Evolutionary conservation across 2,113 vertebrate genomes (phyloP), one percentile per base, ranked within the genome.

Genomic region (Pseudorectes ferrugineus): DNA sequence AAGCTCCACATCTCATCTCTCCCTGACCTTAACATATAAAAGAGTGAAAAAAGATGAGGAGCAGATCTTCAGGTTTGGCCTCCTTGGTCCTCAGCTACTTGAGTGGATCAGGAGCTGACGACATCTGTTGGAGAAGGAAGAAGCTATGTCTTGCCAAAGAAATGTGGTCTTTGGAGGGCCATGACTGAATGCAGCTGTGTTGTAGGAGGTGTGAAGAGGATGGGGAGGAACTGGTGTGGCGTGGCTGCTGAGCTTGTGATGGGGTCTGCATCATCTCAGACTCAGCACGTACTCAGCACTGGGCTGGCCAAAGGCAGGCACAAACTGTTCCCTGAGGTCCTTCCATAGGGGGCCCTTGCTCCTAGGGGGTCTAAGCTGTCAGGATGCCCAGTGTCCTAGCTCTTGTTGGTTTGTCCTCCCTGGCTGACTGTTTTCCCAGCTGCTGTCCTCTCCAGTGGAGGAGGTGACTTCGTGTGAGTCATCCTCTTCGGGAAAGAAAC

Each of bases 361-460:
- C 67, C 67, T 92, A 85, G 82, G 76, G 68, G 43, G 55, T 91
- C 85, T 84, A 85, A 93, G 73, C 73, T 85, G 63, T 92, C 88
- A 92, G 75, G 63, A 83, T 76, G 51, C 71, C 62, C 67, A 70
- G 22, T 35, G 72, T 85, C 38, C 79, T 36, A 48, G 66, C 73
- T 85, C 87, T 96, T 42, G 43, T 20, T 89, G 76, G 68, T 55
- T 65, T 91, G 59, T 66, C 59, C 54, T 83, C 51, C 38, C 55
- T 55, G 63, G 45, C n/a, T 5, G 7, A 71, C 79, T 95, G 92
- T 96, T 96, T 96, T 94, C 79, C 94, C 94, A 95, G 95, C 93
- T 97, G 95, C 80, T 89, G 55, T 90, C 78, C 28, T 84, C 85
- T 72, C 70, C 38, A 33, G 40, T 92, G 85, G 74, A 95, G 91